These are phyloP conservation scores for Anomalospiza imberbis DNA, from an alignment of 2,797 vertebrate genomes.

Conservation along the genomic window DNA sequence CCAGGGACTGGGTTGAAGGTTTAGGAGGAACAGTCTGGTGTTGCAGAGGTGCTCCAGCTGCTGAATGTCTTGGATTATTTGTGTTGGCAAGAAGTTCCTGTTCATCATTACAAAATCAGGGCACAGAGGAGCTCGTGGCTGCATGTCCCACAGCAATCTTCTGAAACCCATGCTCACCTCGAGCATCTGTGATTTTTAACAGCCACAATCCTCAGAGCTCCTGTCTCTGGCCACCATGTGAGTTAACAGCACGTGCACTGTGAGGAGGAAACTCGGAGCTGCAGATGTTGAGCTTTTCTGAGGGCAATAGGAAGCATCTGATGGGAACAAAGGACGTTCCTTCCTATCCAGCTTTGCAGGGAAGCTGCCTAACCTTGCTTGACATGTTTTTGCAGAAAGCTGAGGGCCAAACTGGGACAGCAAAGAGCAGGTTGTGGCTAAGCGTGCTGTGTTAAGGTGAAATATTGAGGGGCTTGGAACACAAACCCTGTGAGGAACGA, in stretches of 20 bases:
- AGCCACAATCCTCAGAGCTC: background rate
- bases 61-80: background rate
- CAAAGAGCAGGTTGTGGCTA: background rate
- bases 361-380: background rate
- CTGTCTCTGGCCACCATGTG: background rate
- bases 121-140: background rate
- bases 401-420: background rate
- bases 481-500: background rate
- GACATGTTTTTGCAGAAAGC: background rate
- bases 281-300: background rate
- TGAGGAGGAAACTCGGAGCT: background rate
- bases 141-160: background rate
- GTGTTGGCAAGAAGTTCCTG: background rate
- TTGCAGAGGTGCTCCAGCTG: background rate
- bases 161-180: fast-evolving
- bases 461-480: background rate
- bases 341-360: background rate
- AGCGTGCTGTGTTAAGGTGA: background rate
- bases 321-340: background rate
- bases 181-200: background rate
- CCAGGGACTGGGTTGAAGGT: background rate
- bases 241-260: background rate
- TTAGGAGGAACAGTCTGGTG: background rate
- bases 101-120: background rate
- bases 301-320: background rate